A percentile compares a stretch with the other conserved stretches of the same genome.
Evolutionary conservation across 1,140 invertebrate genomes (phyloP).

Genomic region (Mizuhopecten yessoensis): DNA sequence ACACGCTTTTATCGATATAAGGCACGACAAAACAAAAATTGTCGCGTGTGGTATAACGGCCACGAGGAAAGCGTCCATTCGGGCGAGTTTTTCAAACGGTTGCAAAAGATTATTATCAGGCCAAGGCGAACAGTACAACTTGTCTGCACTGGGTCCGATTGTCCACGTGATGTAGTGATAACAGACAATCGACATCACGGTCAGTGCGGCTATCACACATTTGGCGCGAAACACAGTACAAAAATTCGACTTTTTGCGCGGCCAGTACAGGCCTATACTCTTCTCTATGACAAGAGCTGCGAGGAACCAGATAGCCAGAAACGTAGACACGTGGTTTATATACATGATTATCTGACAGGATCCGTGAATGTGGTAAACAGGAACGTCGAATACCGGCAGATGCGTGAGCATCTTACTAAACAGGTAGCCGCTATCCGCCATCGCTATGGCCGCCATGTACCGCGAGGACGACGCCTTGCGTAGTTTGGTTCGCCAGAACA

Average conservation of each 20-base stretch:
- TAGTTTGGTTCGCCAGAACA: conserved; percentile 86
- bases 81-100: conserved; percentile 59
- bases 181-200: conserved; percentile 65
- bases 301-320: conserved; percentile 78
- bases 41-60: conserved; percentile 64
- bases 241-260: conserved; percentile 68
- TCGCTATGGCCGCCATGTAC: conserved; percentile 86
- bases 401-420: conserved; percentile 64
- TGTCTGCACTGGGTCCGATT: conserved; percentile 52
- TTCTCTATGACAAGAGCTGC: conserved; percentile 76
- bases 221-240: conserved; percentile 74
- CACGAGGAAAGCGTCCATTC: conserved; percentile 64
- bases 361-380: conserved; percentile 61
- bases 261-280: conserved; percentile 74
- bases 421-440: conserved; percentile 85
- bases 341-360: conserved; percentile 71
- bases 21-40: conserved; percentile 60
- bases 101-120: conserved; percentile 57
- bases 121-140: conserved; percentile 40
- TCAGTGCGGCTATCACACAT: conserved; percentile 65
- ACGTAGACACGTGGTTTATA: conserved; percentile 69
- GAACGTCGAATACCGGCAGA: conserved; percentile 60
- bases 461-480: conserved; percentile 86
- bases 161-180: conserved; percentile 72
- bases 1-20: conserved; percentile 56